Base-by-base conservation (phyloP, 30 jellyfish, hydroid and myxozoan species). In the Pelagia noctiluca region DNA sequence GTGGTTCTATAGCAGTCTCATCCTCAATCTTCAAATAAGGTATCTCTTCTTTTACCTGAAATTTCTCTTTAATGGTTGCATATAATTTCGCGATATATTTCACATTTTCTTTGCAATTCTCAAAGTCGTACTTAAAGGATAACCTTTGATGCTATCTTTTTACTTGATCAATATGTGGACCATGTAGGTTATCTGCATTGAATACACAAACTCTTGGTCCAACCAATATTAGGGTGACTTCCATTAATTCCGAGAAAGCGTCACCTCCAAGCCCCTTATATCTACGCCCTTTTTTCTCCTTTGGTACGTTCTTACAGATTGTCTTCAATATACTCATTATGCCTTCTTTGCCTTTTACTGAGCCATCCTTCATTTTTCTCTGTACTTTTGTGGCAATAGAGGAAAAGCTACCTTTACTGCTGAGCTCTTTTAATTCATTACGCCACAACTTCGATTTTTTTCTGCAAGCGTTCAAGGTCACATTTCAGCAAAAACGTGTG, bases 1-100 rank as follows among this genome's bases (percentile, higher is more conserved):
- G 82, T 26, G 75, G 82, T n/a, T 63, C 76, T 1, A 80, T 80
- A 36, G 85, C 90, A 11, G 90, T 63, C 34, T 80, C 83, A 38
- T 64, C 90, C 31, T 80, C 90, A 57, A 63, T 63, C 60, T 34
- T 60, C 26, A 35, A 24, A 35, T 57, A 77, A 0, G 88, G 88
- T 26, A 77, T 50, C 29, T 26, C 36, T 35, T 47, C 79, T 34
- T 60, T 77, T 28, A 57, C 28, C 23, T 50, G 69, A 2, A 34
- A 16, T 31, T 35, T 77, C 60, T 77, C 88, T 36, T 77, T 77
- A 21, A 12, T 30, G 47, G 26, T 60, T 11, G 33, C 49, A 77
- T 77, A 77, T 0, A 77, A 11, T 4, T 77, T 80, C 21, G 88
- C 80, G 21, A 77, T 30, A 35, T 12, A 12, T 50, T 77, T 77